A percentile compares a stretch with the other conserved stretches of the same genome.
These are phyloP conservation scores for Chromoteleia sp. DNA, from an alignment of 2,888 invertebrate species.

Conservation along the genomic window DNA sequence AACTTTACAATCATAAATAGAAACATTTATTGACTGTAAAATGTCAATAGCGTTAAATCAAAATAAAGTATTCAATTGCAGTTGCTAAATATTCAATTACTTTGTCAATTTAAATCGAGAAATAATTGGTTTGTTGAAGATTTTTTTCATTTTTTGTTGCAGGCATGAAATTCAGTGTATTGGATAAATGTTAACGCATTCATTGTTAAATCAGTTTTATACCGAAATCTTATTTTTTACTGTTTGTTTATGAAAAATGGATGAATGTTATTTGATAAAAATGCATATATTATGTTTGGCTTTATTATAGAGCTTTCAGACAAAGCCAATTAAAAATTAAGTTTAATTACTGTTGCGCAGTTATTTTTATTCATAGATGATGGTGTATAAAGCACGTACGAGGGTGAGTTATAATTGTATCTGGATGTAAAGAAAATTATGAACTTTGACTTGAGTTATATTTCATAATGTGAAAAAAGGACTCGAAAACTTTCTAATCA, in stretches of 20 bases:
- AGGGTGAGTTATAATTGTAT: not conserved
- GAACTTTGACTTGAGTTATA: too few relatives aligned
- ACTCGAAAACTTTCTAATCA: too few relatives aligned
- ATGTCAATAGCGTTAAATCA: constrained; percentile 24
- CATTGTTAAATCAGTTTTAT: constrained; percentile 10
- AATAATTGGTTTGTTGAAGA: constrained; percentile 13
- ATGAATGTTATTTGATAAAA: not conserved
- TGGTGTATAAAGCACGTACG: not conserved
- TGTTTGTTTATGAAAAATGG: not conserved
- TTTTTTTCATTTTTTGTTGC: not conserved
- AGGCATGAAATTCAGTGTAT: not conserved
- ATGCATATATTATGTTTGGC: not conserved
- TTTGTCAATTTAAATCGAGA: constrained; percentile 26
- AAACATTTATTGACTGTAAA: constrained; percentile 37
- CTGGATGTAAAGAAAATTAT: not conserved
- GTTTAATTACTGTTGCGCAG: not conserved
- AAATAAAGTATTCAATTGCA: constrained; percentile 36
- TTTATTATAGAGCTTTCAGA: not conserved
- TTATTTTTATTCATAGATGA: not conserved
- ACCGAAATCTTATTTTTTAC: not conserved
- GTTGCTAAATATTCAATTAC: constrained; percentile 3
- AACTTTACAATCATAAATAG: constrained; percentile 55
- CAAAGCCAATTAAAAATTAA: not conserved
- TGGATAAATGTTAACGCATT: constrained; percentile 3
- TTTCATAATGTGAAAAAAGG: too few relatives aligned